A percentile compares a stretch with the other conserved stretches of the same genome.
These are phyloP conservation scores for Ascidia mentula DNA, from an alignment of 23 tunicate species.

Conservation along the genomic window DNA sequence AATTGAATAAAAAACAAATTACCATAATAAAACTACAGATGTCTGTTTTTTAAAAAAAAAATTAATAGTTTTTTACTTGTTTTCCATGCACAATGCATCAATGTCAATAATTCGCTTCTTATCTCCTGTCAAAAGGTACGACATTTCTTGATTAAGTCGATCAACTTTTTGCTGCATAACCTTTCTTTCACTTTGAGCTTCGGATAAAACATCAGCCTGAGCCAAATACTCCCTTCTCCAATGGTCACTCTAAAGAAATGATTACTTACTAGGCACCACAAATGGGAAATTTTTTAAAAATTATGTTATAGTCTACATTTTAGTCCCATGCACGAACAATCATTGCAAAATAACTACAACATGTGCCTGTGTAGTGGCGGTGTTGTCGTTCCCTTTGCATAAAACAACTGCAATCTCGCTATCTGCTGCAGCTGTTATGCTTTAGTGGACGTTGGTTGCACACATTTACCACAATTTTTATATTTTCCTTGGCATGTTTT, in stretches of 20 bases:
- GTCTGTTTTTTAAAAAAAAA: not conserved
- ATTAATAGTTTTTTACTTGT: conserved; percentile 39
- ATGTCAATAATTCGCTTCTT: conserved; percentile 74
- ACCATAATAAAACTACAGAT: not conserved
- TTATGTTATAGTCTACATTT: not conserved
- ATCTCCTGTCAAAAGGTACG: conserved; percentile 56
- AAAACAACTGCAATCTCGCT: conserved; percentile 53
- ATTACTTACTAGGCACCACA: conserved; percentile 5
- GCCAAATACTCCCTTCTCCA: conserved; percentile 42
- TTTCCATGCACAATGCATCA: conserved; percentile 92
- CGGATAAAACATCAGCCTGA: conserved; percentile 37
- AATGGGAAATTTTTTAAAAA: not conserved
- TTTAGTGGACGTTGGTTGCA: conserved; percentile 23
- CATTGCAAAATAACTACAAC: conserved; percentile 45
- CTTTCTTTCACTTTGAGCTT: conserved; percentile 41
- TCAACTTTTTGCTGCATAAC: conserved; percentile 41
- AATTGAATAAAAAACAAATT: not conserved
- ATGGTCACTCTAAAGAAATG: conserved; percentile 39
- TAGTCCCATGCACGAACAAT: not conserved
- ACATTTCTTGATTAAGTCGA: conserved; percentile 65
- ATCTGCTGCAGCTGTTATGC: conserved; percentile 22
- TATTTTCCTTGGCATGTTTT: no score
- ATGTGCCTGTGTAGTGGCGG: conserved; percentile 4
- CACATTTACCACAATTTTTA: conserved; percentile 1
- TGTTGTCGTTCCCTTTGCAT: conserved; percentile 80